phyloP scores from a whole-genome alignment of 2,113 vertebrate species.

The Platysternon megacephalum region DNA sequence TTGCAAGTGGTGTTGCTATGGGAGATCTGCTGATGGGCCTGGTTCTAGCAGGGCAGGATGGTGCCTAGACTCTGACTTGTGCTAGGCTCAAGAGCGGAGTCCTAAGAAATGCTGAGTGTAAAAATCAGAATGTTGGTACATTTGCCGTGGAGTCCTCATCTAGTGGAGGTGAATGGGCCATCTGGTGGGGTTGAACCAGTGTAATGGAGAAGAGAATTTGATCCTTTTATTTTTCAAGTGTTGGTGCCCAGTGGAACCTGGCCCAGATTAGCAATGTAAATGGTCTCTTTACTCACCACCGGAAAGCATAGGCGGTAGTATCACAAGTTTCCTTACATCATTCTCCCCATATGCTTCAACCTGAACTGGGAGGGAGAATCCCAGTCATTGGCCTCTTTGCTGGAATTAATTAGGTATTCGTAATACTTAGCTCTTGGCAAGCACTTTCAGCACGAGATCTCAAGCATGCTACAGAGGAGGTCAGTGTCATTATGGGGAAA shows the following conservation, averaged over 20 bases:
- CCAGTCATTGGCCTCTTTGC: rapidly evolving
- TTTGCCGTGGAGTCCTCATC: background rate
- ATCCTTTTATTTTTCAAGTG: background rate
- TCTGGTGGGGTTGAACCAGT: background rate
- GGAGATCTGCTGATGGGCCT: rapidly evolving
- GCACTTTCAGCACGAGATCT: background rate
- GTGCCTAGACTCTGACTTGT: background rate
- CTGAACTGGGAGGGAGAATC: too few species aligned
- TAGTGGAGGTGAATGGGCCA: background rate
- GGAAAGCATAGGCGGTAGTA: background rate
- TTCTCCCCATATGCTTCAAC: background rate
- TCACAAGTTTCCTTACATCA: background rate
- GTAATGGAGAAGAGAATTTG: background rate
- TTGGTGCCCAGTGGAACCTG: background rate
- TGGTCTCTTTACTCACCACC: rapidly evolving
- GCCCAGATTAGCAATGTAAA: background rate
- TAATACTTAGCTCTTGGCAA: background rate
- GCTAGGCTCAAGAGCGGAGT: background rate
- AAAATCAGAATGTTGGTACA: background rate
- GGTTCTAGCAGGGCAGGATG: background rate
- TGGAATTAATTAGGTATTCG: background rate
- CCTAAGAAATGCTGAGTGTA: background rate
- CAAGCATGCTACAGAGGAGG: background rate
- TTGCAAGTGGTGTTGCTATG: rapidly evolving
- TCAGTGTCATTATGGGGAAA: background rate